Percentiles rank a stretch among this genome's conserved stretches.
Evolutionary conservation across 2,888 invertebrate species (phyloP).

Genomic region (Eustalomyia histrio): DNA sequence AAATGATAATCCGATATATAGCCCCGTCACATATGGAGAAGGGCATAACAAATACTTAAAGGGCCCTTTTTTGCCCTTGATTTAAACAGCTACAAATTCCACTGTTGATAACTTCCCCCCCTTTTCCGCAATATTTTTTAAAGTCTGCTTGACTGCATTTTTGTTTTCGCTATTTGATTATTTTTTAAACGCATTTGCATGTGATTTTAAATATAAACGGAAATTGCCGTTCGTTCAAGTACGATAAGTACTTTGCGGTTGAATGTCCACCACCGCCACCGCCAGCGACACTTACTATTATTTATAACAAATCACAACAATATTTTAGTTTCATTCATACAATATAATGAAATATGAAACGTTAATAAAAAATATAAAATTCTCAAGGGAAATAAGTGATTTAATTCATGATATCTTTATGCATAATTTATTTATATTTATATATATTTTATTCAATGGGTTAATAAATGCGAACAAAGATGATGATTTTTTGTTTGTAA

Average conservation of each 20-base stretch:
- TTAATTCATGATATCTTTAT: conserved; percentile 19
- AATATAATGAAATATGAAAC: conserved; percentile 25
- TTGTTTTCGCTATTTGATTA: conserved; percentile 9
- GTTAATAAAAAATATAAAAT: background rate
- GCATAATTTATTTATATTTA: no score
- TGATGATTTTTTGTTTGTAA: no score
- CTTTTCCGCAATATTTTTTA: no score
- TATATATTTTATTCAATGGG: no score
- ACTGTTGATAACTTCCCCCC: no score
- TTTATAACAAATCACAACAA: conserved; percentile 20
- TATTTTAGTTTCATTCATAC: conserved; percentile 34
- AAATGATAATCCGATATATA: no score
- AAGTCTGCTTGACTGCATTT: no score
- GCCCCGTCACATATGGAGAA: no score
- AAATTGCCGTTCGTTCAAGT: conserved; percentile 43
- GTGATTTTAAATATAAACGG: conserved; percentile 38
- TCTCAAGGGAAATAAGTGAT: conserved; percentile 14
- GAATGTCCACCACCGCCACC: conserved; percentile 40
- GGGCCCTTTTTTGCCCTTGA: no score
- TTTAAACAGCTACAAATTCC: no score
- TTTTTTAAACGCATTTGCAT: conserved; percentile 1
- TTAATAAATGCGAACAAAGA: no score
- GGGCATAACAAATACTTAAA: no score
- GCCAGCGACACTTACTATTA: conserved; percentile 15
- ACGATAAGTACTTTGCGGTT: conserved; percentile 46